Evolutionary conservation across 1,140 invertebrate species (phyloP).

Genomic region (Drosophila persimilis): DNA sequence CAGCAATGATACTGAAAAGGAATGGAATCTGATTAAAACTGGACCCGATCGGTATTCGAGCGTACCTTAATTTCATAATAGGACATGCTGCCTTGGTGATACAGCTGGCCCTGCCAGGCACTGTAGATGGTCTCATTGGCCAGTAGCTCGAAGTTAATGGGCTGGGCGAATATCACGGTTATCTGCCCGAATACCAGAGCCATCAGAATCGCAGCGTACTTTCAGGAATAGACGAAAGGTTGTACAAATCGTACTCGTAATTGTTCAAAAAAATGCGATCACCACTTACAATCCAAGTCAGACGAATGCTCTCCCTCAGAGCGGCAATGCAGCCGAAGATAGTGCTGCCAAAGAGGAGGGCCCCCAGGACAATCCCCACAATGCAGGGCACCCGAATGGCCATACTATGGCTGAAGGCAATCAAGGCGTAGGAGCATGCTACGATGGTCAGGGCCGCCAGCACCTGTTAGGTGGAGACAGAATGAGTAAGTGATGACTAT

Average conservation of each 20-base stretch:
- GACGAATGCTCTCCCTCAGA: constrained; percentile 55
- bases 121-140: constrained; percentile 66
- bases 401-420: constrained; percentile 46
- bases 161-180: constrained; percentile 72
- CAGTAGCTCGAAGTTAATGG: constrained; percentile 64
- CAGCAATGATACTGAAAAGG: constrained; percentile 71
- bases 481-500: constrained; percentile 7
- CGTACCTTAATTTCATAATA: constrained; percentile 73
- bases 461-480: constrained; percentile 35
- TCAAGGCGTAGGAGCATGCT: constrained; percentile 66
- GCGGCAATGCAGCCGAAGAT: constrained; percentile 70
- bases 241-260: neutral
- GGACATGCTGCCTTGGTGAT: constrained; percentile 52
- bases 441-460: constrained; percentile 63
- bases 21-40: neutral
- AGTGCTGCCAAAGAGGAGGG: constrained; percentile 65
- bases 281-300: constrained; percentile 74
- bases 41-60: neutral
- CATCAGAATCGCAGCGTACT: constrained; percentile 68
- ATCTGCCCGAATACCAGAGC: constrained; percentile 70
- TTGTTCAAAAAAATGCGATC: no score
- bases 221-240: neutral
- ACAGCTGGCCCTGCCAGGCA: constrained; percentile 67
- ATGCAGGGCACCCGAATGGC: constrained; percentile 74
- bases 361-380: constrained; percentile 62